Conservation (phyloP, 2,888 invertebrate genomes). For the Scelioninae gen. 1 region DNA sequence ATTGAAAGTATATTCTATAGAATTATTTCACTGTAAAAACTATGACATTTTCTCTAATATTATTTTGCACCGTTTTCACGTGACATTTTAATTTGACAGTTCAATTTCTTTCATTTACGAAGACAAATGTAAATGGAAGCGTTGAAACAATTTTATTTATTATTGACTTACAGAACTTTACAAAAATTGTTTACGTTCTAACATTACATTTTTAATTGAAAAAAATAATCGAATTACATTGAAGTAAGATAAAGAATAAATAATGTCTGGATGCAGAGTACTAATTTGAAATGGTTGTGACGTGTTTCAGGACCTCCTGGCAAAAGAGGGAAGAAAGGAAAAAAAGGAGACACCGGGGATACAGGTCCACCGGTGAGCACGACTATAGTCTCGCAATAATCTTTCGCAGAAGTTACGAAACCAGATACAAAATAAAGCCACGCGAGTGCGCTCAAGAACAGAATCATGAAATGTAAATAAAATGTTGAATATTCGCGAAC, state of each 20-base stretch:
- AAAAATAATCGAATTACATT: not conserved
- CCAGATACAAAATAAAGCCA: slow-evolving; percentile 58
- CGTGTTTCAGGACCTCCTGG: slow-evolving; percentile 88
- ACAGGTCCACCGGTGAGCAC: slow-evolving; percentile 91
- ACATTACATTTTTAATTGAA: too few species aligned
- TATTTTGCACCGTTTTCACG: too few species aligned
- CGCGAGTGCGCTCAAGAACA: slow-evolving; percentile 39
- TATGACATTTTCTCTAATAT: too few species aligned
- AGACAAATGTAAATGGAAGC: too few species aligned
- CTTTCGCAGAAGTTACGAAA: slow-evolving; percentile 53
- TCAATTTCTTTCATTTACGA: too few species aligned
- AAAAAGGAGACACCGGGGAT: slow-evolving; percentile 94
- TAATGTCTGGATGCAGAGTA: slow-evolving; percentile 24
- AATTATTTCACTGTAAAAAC: too few species aligned
- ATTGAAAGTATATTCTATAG: too few species aligned
- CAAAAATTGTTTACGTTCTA: too few species aligned
- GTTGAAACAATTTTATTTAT: too few species aligned
- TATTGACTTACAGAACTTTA: too few species aligned
- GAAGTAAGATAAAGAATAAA: slow-evolving; percentile 15
- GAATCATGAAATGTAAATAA: slow-evolving; percentile 66
- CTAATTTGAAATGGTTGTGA: slow-evolving; percentile 39
- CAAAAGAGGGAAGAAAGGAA: slow-evolving; percentile 94
- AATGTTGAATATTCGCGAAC: slow-evolving; percentile 66
- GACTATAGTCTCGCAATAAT: slow-evolving; percentile 84
- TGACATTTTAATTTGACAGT: too few species aligned